These are phyloP conservation scores for Synodontis membranacea DNA, from an alignment of 2,113 vertebrate genomes.

Conservation along the genomic window DNA sequence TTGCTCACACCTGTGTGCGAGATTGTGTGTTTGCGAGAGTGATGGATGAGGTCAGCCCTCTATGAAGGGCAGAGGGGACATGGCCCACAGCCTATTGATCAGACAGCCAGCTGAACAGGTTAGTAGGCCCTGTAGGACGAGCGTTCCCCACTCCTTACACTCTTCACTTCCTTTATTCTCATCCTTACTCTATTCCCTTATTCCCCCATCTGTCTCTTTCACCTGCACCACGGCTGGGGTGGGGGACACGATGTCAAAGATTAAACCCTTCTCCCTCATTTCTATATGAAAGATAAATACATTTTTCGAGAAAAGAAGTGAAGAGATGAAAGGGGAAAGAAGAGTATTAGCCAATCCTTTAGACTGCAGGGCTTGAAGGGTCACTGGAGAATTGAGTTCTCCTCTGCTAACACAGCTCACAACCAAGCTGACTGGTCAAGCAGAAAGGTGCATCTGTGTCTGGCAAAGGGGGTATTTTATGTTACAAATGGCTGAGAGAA, in stretches of 20 bases:
- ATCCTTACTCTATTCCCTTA: background rate
- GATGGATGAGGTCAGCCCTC: constrained; percentile 42
- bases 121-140: constrained; percentile 29
- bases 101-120: constrained; percentile 41
- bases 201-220: constrained; percentile 19
- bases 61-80: constrained; percentile 48
- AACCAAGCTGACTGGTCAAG: constrained; percentile 56
- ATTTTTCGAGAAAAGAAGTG: constrained; percentile 55
- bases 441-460: constrained; percentile 57
- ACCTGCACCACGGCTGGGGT: constrained; percentile 64
- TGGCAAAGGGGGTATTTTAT: constrained; percentile 51
- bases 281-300: constrained; percentile 47
- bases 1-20: constrained; percentile 35
- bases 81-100: constrained; percentile 47
- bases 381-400: constrained; percentile 57
- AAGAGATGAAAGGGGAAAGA: constrained; percentile 51
- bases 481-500: constrained; percentile 50
- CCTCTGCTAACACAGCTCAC: constrained; percentile 41
- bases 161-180: constrained; percentile 26
- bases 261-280: constrained; percentile 71
- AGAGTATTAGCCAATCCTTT: constrained; percentile 64
- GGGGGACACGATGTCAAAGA: constrained; percentile 79
- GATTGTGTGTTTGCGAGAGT: constrained; percentile 26
- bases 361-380: constrained; percentile 53
- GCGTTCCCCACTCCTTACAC: constrained; percentile 28